phyloP scores from a whole-genome alignment of 1,140 invertebrate genomes.

The Batillaria attramentaria region DNA sequence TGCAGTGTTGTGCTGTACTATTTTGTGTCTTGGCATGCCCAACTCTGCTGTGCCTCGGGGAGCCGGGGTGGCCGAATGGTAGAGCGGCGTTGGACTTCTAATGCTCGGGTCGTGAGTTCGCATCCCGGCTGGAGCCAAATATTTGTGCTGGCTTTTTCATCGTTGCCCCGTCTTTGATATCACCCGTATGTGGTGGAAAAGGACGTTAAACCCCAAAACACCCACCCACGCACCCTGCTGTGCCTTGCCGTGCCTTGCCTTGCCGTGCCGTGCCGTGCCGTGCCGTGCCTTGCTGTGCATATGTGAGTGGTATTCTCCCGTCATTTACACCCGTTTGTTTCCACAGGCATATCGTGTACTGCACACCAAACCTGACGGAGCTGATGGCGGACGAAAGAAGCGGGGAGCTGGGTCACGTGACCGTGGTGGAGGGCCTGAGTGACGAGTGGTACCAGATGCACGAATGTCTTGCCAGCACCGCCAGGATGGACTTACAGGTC shows the following conservation, averaged over 20 bases:
- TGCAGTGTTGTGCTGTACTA: no score
- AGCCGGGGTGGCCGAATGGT: no score
- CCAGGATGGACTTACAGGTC: slow-evolving; percentile 24
- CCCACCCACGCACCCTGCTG: neutral
- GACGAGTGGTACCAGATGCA: slow-evolving; percentile 23
- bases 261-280: neutral
- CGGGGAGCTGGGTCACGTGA: neutral
- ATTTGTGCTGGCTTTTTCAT: no score
- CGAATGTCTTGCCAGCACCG: slow-evolving; percentile 21
- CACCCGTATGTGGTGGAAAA: no score
- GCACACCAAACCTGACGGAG: slow-evolving; percentile 19
- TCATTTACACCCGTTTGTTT: neutral
- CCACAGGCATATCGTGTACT: slow-evolving; percentile 29
- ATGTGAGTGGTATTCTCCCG: neutral
- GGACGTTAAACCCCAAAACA: no score
- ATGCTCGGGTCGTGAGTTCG: no score
- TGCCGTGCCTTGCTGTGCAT: neutral
- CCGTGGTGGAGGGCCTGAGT: slow-evolving; percentile 22
- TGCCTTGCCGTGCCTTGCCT: neutral
- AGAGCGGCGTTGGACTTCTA: no score
- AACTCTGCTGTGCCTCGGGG: no score
- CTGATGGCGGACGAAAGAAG: neutral
- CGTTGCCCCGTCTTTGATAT: no score
- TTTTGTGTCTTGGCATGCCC: no score
- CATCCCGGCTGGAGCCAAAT: no score